Evolutionary conservation across 2,113 vertebrate species (phyloP), one percentile per base, ranked within the genome.

Genomic region (Merops nubicus): DNA sequence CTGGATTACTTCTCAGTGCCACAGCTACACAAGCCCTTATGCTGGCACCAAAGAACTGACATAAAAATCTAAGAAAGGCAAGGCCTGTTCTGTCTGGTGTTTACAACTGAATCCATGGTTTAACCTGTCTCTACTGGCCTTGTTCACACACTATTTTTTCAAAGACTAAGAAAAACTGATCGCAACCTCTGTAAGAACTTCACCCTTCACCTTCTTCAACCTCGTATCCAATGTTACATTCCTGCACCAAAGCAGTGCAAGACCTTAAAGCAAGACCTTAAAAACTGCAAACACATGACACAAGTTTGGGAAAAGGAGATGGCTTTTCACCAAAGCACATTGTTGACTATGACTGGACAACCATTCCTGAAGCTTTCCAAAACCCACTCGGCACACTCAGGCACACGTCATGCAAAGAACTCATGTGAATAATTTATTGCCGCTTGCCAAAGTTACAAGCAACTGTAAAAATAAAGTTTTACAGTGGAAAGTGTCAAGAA

Each of bases 101-200:
- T 51, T 33, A 26, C 36, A 64, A 8, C 5, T 16, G 15, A 85
- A 73, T 6, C 19, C 13, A 10, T 1, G 2, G 9, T 14, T 59
- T 72, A 85, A 56, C 8, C 3, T 45, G 19, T 4, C 57, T 72
- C 36, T 26, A 36, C 9, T 54, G 36, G 62, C 13, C 11, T 16
- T 1, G 7, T 28, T 82, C 26, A 54, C 0, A 0, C 2, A 20
- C n/a, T n/a, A n/a, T n/a, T n/a, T n/a, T n/a, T n/a, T n/a, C n/a
- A n/a, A n/a, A n/a, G n/a, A n/a, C n/a, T n/a, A n/a, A n/a, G 20
- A 42, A 64, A 83, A 48, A 9, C 16, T 34, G 8, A 6, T 34
- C 47, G 15, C 6, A 78, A 28, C 11, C 72, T n/a, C 12, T 29
- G 3, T 12, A 36, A 57, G 8, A 64, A 56, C 7, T 1, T 2